Percentiles rank a stretch among this genome's conserved stretches.
Evolutionary conservation across 1,140 invertebrate species (phyloP).

Genomic region (Trachymyrmex cornetzi): DNA sequence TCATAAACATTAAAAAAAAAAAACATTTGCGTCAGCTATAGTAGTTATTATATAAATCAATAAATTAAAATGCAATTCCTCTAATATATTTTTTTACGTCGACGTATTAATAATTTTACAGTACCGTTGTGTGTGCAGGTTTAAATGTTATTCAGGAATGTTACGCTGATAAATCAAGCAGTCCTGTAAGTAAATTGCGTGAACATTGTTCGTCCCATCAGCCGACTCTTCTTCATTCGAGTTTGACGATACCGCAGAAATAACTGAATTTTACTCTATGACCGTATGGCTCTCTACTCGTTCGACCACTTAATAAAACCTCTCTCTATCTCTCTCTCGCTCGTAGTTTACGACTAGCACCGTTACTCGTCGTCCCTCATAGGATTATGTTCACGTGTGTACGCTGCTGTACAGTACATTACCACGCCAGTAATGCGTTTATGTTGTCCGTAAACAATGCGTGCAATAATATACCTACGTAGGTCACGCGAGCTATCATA

Average conservation of each 20-base stretch:
- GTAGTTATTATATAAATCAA: not conserved
- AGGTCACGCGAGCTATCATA: slow-evolving; percentile 54
- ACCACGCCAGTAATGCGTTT: slow-evolving; percentile 67
- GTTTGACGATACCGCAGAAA: slow-evolving; percentile 18
- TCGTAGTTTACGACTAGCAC: slow-evolving; percentile 70
- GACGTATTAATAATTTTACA: not conserved
- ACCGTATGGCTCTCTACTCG: slow-evolving; percentile 17
- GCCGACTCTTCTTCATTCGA: not conserved
- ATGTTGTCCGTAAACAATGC: slow-evolving; percentile 43
- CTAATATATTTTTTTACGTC: too few species aligned
- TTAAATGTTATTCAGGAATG: not conserved
- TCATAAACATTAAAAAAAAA: not conserved
- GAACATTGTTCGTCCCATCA: slow-evolving; percentile 1
- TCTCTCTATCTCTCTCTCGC: not conserved
- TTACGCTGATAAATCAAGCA: not conserved
- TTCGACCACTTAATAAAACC: slow-evolving; percentile 51
- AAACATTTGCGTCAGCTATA: not conserved
- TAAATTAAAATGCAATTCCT: slow-evolving; percentile 5
- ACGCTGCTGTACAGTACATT: slow-evolving; percentile 61
- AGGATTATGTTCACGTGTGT: slow-evolving; percentile 50
- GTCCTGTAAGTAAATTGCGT: not conserved
- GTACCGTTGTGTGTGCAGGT: not conserved
- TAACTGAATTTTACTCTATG: not conserved
- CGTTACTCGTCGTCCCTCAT: slow-evolving; percentile 69
- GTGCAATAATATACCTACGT: slow-evolving; percentile 41